Base-by-base conservation (phyloP, 2,113 vertebrate species). In the Elgaria multicarinata region DNA sequence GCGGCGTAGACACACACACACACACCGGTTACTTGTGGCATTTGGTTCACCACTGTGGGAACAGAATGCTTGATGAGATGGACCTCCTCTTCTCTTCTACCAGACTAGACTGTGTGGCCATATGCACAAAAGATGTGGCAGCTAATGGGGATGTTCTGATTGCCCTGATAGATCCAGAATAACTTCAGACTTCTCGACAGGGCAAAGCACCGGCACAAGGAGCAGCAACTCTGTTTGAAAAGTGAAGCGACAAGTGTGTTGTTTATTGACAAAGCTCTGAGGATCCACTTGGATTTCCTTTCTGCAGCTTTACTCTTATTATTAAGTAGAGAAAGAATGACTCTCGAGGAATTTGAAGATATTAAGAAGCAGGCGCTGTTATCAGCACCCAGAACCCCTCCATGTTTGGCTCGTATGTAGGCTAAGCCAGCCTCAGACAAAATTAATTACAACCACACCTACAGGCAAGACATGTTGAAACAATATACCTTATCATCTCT, bases 381-480 rank as follows among this genome's bases (percentile, higher is more conserved):
- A 86, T 80, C 84, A 26, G 53, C 78, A 50, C 44, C 67, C 53
- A 72, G 14, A 86, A 31, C 66, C n/a, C 53, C 62, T 75, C 46
- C 13, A 18, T 76, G 55, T 42, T 90, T 53, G 46, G 42, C n/a
- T 44, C 31, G 12, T 22, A 24, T 3, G 14, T 18, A 26, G n/a
- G 10, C n/a, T 58, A 44, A 71, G 13, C 50, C 83, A 62, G 64
- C 67, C 64, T 64, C 42, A 82, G 85, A 75, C 24, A 87, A 66
- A 87, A 75, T 83, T 75, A 83, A 75, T 87, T 82, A 66, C 20
- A 67, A 33, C 79, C 58, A 75, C 85, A 87, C n/a, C 71, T 76
- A 64, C 26, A 75, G 78, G 46, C 36, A 76, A 75, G 42, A 87
- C 33, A 9, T 53, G 24, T 42, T 75, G 58, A 36, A 87, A 76